Base-by-base conservation (phyloP, 1,140 invertebrate genomes). In the Lordiphosa collinella region DNA sequence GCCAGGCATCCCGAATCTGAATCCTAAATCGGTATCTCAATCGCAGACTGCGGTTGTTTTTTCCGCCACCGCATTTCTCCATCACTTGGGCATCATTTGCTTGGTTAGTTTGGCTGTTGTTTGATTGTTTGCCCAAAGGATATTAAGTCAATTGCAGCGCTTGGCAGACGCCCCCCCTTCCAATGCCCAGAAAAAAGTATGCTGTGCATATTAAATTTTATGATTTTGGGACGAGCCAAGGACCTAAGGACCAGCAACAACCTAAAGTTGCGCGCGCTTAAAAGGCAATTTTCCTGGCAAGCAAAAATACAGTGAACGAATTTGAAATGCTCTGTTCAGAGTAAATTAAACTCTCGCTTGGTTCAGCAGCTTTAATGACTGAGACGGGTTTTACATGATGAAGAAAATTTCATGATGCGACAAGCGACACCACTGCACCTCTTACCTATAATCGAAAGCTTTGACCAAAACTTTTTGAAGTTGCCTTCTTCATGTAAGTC, bases 111-210 rank as follows among this genome's bases (percentile, higher is more conserved):
- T 47, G 51, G 34, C 50, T 36, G 55, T 52, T 55, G 56, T 60
- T 62, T 76, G 66, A 80, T 82, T 82, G 78, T 84, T 76, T 76
- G 72, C 78, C 78, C 79, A 61, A 75, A 57, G 71, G 57, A 80
- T 80, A 75, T 82, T 75, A 75, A 82, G 72, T 84, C 78, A 82
- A 84, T 73, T 84, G 72, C 63, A 78, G 56, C 41, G 22, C 37
- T 10, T 10, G 9, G 4, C 32, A 38, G 36, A 16, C 50, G 29
- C 37, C 13, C 1, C 9, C 9, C 12, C 54, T n/a, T n/a, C n/a
- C n/a, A n/a, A n/a, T n/a, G n/a, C n/a, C n/a, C n/a, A n/a, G 8
- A 38, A 34, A 14, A 10, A 34, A 48, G 38, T 49, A 50, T 54
- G 14, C 44, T 65, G 62, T 75, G 72, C 79, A 82, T 82, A 82